These are phyloP conservation scores for Redunca redunca DNA, from an alignment of 2,113 vertebrate genomes.

Conservation along the genomic window DNA sequence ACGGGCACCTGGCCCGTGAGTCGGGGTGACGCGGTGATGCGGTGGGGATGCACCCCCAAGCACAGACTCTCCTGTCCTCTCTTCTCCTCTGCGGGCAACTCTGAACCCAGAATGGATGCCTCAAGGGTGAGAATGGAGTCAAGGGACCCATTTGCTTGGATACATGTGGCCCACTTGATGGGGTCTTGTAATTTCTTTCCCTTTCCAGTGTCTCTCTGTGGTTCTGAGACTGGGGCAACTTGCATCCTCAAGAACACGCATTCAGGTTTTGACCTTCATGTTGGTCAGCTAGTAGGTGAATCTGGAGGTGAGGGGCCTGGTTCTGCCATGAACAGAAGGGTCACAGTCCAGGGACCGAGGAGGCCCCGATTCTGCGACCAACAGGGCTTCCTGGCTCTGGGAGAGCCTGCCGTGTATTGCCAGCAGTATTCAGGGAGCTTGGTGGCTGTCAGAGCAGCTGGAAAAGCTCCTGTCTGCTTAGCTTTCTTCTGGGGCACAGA, in stretches of 20 bases:
- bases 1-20: background rate
- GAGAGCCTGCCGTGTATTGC: background rate
- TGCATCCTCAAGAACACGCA: background rate
- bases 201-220: background rate
- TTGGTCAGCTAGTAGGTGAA: background rate
- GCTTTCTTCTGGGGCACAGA: background rate
- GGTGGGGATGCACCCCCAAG: background rate
- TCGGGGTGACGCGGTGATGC: rapidly evolving
- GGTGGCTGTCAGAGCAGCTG: background rate
- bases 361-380: background rate
- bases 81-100: background rate
- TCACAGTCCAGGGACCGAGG: background rate
- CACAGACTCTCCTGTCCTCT: rapidly evolving
- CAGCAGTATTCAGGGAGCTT: background rate
- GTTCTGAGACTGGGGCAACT: background rate
- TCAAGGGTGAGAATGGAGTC: background rate
- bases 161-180: background rate
- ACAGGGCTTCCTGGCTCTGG: background rate
- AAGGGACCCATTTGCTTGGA: background rate
- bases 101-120: background rate
- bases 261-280: background rate
- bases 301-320: background rate
- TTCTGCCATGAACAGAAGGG: background rate
- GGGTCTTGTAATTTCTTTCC: background rate
- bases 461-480: background rate